Evolutionary conservation across 2,888 invertebrate species (phyloP), one percentile per base, ranked within the genome.

Genomic region (Synanthedon tipuliformis): DNA sequence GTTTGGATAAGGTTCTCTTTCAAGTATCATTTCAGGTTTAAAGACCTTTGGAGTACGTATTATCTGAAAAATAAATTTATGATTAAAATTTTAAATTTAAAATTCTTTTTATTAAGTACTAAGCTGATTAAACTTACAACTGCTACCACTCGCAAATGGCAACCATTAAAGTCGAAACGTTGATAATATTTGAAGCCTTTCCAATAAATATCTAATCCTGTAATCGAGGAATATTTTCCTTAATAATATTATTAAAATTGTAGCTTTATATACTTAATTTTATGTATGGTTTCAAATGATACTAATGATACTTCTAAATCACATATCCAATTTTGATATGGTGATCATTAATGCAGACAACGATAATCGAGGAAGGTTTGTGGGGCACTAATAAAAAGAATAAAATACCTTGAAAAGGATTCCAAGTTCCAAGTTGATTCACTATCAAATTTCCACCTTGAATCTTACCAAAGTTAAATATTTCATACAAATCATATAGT

Each of bases 401-500:
- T 34, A 10, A 34, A 10, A 10, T 34, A 56, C 56, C 56, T n/a
- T 52, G 7, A 23, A 41, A 11, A 5, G 10, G 0, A 50, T 55
- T 61, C 75, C 77, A 80, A 2, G 53, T 53, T 40, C 74, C 78
- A 13, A 66, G 45, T 40, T 62, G 52, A 4, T 57, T 57, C 1
- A 71, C 45, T 4, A 67, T 65, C 27, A 75, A 61, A 50, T 59
- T 56, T 4, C 78, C 76, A 4, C 74, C 75, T 65, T 75, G 77
- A 1, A 68, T 57, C 63, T 71, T 79, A 0, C 81, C 81, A 53
- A 71, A 78, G 60, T 78, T 82, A 51, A 61, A 78, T 2, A 74
- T 54, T 48, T 81, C 81, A 40, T 60, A 64, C 1, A 81, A 49
- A 12, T 52, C 51, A 51, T 68, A 75, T 0, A 10, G 34, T 34